Base-by-base conservation (phyloP, 2,113 vertebrate genomes). In the Antechinus flavipes region DNA sequence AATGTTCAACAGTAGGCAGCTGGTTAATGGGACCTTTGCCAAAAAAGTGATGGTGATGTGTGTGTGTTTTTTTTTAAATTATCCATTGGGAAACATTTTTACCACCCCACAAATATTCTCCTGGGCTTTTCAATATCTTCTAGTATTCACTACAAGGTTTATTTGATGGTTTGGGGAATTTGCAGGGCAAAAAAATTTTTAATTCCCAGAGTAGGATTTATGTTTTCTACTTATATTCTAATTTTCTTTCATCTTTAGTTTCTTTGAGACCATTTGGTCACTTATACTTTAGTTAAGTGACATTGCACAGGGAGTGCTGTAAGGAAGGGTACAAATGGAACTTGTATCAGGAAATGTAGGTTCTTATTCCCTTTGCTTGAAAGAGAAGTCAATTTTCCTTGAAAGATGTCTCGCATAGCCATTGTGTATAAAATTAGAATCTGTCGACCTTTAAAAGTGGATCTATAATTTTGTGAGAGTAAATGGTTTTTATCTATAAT, bases 1-100 rank as follows among this genome's bases (percentile, higher is more conserved):
- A 90, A 91, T 89, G 95, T 89, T 95, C 94, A 93, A 91, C 93
- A 95, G 90, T 68, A 94, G 90, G 19, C 89, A 89, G 94, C 56
- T 90, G 95, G 55, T 92, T 89, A 94, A 52, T 35, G 89, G 89
- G 95, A 96, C 76, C 26, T 55, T 94, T 68, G 84, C 91, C 68
- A 54, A 92, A 90, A 76, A 35, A 27, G 92, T 96, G 5, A 7
- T 50, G 50, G 5, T 49, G 47, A 3, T 49, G 47, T 50, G 42
- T 42, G 42, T 50, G 8, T 52, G 8, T 52, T 54, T 89, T 94
- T 93, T 12, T 54, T 90, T 89, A 61, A 61, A 47, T 8, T 68
- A 52, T 89, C 76, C 35, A 54, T 76, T 30, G 19, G 91, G 94
- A 91, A 91, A 84, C 96, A 93, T 27, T 91, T 91, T 94, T 76